Conservation (phyloP, 2,888 invertebrate species). For the Stegana nigrithorax region DNA sequence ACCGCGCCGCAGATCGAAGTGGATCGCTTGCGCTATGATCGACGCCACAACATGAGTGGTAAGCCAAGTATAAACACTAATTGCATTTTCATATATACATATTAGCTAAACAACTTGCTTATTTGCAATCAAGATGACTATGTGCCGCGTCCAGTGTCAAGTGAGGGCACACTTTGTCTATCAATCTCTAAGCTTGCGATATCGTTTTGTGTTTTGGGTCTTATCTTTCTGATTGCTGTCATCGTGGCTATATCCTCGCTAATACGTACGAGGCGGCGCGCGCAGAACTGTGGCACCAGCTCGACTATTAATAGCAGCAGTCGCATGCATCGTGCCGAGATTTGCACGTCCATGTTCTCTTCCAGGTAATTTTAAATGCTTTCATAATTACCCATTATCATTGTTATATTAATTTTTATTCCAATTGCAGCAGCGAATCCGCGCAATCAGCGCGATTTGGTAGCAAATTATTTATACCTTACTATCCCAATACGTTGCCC, state of each 20-base stretch:
- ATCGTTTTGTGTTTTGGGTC: conserved; percentile 78
- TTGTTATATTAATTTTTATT: neutral
- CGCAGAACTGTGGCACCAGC: conserved; percentile 26
- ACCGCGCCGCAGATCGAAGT: conserved; percentile 82
- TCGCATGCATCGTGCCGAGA: conserved; percentile 53
- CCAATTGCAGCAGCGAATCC: conserved; percentile 62
- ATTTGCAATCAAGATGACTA: conserved; percentile 63
- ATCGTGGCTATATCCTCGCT: conserved; percentile 78
- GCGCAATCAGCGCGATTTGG: conserved; percentile 66
- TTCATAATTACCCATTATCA: too few relatives aligned
- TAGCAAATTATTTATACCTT: conserved; percentile 65
- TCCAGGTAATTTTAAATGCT: too few relatives aligned
- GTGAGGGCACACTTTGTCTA: conserved; percentile 73
- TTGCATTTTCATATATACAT: neutral
- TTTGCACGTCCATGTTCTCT: conserved; percentile 66
- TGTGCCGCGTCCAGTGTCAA: conserved; percentile 53
- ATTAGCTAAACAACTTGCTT: neutral
- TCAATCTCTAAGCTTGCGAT: conserved; percentile 83
- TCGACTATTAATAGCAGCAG: conserved; percentile 50
- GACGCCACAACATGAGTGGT: conserved; percentile 66
- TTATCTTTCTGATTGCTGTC: conserved; percentile 79
- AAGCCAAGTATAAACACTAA: conserved; percentile 24
- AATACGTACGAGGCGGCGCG: conserved; percentile 71
- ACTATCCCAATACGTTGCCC: conserved; percentile 63
- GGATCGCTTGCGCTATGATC: conserved; percentile 69